A percentile compares a stretch with the other conserved stretches of the same genome.
Evolutionary conservation across 2,113 vertebrate species (phyloP).

Genomic region (Ceyx melanurus): DNA sequence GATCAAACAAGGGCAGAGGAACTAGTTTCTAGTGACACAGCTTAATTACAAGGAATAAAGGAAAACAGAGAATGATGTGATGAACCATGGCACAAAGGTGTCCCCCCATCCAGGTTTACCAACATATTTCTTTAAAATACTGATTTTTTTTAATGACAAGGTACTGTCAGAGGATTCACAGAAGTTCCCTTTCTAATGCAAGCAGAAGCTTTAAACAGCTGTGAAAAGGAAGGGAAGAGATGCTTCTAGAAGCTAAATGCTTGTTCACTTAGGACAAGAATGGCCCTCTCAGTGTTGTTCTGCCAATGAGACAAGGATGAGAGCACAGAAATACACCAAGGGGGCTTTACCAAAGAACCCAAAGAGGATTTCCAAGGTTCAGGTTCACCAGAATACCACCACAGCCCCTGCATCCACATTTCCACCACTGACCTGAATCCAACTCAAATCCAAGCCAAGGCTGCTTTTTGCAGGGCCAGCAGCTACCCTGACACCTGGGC

Average conservation of each 20-base stretch:
- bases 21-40: not conserved
- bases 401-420: not conserved
- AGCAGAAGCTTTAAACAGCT: not conserved
- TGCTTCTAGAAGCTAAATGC: not conserved
- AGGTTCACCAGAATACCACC: not conserved
- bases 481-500: not conserved
- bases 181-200: not conserved
- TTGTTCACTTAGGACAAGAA: not conserved
- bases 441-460: rapidly evolving
- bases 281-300: not conserved
- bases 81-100: not conserved
- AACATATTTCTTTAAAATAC: not conserved
- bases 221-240: not conserved
- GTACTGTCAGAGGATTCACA: not conserved
- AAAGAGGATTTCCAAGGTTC: not conserved
- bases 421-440: not conserved
- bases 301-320: not conserved
- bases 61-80: not conserved
- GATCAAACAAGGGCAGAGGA: not conserved
- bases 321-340: not conserved
- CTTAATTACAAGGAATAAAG: not conserved
- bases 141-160: not conserved
- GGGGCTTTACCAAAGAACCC: not conserved
- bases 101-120: too few relatives aligned
- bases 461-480: not conserved